phyloP scores from a whole-genome alignment of 2,888 invertebrate genomes.

The Platycheirus rosarum region DNA sequence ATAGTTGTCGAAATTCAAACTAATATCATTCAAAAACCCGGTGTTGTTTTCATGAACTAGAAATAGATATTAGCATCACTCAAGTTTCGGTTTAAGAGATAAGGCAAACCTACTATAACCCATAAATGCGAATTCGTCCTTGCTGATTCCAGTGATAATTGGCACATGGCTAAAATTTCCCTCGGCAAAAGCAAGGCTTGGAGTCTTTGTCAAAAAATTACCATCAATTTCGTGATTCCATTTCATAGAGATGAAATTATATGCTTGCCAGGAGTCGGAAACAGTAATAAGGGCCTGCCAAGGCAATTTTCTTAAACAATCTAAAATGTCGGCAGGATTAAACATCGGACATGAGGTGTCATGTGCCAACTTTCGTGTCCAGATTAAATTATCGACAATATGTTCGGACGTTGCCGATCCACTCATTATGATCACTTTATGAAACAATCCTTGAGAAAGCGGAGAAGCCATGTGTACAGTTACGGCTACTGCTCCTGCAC shows the following conservation, averaged over 20 bases:
- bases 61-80: not conserved
- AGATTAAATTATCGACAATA: conserved; percentile 82
- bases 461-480: conserved; percentile 85
- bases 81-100: not conserved
- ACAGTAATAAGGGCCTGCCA: conserved; percentile 77
- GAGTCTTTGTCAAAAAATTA: conserved; percentile 85
- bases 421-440: conserved; percentile 87
- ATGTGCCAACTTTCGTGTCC: conserved; percentile 85
- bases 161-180: conserved; percentile 85
- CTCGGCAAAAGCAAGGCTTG: conserved; percentile 83
- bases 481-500: conserved; percentile 83
- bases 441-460: conserved; percentile 86
- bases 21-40: conserved; percentile 77
- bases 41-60: conserved; percentile 75
- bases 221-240: conserved; percentile 85
- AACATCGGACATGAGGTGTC: conserved; percentile 85
- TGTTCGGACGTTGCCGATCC: conserved; percentile 84
- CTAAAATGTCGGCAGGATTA: conserved; percentile 83
- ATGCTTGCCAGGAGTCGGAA: conserved; percentile 76
- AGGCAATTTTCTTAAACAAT: conserved; percentile 83
- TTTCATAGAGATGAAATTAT: conserved; percentile 76
- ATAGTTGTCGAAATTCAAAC: conserved; percentile 76
- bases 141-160: conserved; percentile 85
- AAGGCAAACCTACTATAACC: not conserved
- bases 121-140: conserved; percentile 83